Evolutionary conservation across 2,888 invertebrate genomes (phyloP).

Genomic region (Hololepta plana): DNA sequence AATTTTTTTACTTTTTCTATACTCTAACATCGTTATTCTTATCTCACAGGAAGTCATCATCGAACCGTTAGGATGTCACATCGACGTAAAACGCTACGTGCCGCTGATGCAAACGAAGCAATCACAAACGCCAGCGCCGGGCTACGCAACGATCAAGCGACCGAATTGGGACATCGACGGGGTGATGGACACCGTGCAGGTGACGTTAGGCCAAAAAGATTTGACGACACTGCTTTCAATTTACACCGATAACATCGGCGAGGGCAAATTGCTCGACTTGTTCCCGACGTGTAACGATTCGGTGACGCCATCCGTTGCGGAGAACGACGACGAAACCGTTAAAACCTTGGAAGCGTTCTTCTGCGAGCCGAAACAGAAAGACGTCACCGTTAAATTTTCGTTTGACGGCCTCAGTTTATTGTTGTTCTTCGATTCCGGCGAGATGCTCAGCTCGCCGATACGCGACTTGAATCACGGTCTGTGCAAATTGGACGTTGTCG

Average conservation of each 20-base stretch:
- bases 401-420: conserved; percentile 53
- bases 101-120: conserved; percentile 27
- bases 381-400: conserved; percentile 38
- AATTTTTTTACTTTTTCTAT: conserved; percentile 1
- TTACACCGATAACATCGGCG: conserved; percentile 51
- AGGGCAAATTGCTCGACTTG: conserved; percentile 35
- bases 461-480: conserved; percentile 52
- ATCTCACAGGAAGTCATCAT: conserved; percentile 52
- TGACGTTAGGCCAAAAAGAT: conserved; percentile 60
- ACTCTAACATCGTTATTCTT: conserved; percentile 3
- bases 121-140: too few relatives aligned
- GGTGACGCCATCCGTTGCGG: conserved; percentile 7
- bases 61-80: conserved; percentile 50
- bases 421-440: conserved; percentile 56
- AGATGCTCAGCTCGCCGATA: conserved; percentile 56
- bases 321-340: conserved; percentile 26
- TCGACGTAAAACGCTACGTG: conserved; percentile 51
- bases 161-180: conserved; percentile 40
- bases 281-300: conserved; percentile 16
- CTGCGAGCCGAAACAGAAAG: conserved; percentile 44
- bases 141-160: conserved; percentile 9
- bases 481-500: conserved; percentile 49
- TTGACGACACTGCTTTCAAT: conserved; percentile 52
- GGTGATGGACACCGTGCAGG: conserved; percentile 41
- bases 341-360: conserved; percentile 58